Percentiles rank a stretch among this genome's conserved stretches.
These are phyloP conservation scores for Margarornis squamiger DNA, from an alignment of 2,797 vertebrate species.

Conservation along the genomic window DNA sequence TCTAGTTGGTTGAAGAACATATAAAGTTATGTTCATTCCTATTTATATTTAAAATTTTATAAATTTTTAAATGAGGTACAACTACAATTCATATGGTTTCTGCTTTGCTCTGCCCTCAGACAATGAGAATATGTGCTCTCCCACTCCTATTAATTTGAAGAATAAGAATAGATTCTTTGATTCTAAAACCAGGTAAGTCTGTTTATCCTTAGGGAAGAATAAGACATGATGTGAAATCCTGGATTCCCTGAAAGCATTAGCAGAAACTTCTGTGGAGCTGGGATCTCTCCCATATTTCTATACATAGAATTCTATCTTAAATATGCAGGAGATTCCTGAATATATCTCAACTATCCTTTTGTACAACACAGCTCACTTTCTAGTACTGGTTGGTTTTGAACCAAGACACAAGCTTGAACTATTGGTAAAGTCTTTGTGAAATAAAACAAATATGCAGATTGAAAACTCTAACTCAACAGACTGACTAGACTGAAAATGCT, in stretches of 20 bases:
- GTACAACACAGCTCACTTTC: background rate
- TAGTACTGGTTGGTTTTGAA: background rate
- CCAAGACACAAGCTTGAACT: background rate
- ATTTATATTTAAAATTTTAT: background rate
- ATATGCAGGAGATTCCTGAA: background rate
- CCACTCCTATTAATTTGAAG: background rate
- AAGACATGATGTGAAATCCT: background rate
- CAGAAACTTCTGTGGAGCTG: background rate
- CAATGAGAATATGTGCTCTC: background rate
- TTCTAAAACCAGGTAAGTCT: background rate
- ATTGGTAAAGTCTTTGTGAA: background rate
- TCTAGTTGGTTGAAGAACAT: background rate
- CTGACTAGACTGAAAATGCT: background rate
- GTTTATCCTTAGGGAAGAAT: slow-evolving; percentile 6
- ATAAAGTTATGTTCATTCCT: background rate
- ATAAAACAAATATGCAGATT: background rate
- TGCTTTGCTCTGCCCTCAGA: background rate
- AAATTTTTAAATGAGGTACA: background rate
- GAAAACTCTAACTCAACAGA: background rate
- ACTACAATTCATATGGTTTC: background rate
- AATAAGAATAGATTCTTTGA: background rate
- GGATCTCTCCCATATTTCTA: background rate
- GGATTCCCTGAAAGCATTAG: background rate
- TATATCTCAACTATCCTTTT: background rate
- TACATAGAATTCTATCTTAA: background rate